Evolutionary conservation across 2,888 invertebrate genomes (phyloP).

Genomic region (Tenthredo scrophulariae): DNA sequence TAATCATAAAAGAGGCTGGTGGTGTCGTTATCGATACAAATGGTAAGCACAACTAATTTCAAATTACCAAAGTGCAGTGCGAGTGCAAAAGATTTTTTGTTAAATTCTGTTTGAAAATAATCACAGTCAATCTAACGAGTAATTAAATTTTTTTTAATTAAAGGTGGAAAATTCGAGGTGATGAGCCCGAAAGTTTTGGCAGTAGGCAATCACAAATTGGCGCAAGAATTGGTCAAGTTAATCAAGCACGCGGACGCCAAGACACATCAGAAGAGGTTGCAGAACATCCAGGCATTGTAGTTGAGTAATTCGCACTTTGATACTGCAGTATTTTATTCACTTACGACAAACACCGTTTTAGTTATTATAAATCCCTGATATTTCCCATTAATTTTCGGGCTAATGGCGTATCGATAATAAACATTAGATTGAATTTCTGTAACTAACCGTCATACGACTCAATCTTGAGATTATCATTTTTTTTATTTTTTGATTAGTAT

Average conservation of each 20-base stretch:
- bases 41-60: constrained; percentile 74
- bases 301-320: constrained; percentile 7
- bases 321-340: neutral
- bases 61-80: neutral
- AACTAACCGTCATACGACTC: neutral
- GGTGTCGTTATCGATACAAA: constrained; percentile 85
- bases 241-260: constrained; percentile 79
- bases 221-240: constrained; percentile 78
- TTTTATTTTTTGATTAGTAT: neutral
- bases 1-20: constrained; percentile 89
- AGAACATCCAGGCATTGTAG: constrained; percentile 29
- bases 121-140: neutral
- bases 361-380: neutral
- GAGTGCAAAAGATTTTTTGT: neutral
- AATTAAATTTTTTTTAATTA: constrained; percentile 32
- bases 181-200: constrained; percentile 82
- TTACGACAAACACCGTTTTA: neutral
- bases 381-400: neutral
- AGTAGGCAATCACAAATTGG: constrained; percentile 79
- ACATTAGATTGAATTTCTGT: neutral
- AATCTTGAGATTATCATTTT: neutral
- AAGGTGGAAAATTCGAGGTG: constrained; percentile 80
- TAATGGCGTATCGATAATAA: neutral
- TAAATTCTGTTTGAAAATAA: neutral
- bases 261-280: constrained; percentile 64